Evolutionary conservation across 2,888 invertebrate genomes (phyloP).

Genomic region (Vandiemenella viatica): DNA sequence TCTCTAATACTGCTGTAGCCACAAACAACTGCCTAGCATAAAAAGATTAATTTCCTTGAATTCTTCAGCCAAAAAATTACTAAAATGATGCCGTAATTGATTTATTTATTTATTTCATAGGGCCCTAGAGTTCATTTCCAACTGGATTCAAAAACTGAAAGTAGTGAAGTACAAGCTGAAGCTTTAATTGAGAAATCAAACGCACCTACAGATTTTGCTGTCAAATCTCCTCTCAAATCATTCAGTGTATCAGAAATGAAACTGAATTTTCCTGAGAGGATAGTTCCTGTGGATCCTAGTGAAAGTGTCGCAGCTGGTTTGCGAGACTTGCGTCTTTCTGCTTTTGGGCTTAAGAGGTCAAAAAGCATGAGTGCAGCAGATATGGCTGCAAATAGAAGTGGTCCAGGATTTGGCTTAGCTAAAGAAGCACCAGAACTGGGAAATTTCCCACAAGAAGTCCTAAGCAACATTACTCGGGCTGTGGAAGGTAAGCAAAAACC

Average conservation of each 20-base stretch:
- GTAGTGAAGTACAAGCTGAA: slow-evolving; percentile 13
- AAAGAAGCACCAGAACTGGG: slow-evolving; percentile 58
- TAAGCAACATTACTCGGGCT: slow-evolving; percentile 57
- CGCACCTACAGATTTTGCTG: not conserved
- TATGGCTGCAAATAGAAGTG: slow-evolving; percentile 36
- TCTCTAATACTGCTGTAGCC: no score
- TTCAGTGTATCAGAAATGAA: slow-evolving; percentile 12
- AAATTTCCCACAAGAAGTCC: slow-evolving; percentile 56
- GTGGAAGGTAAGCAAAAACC: slow-evolving; percentile 23
- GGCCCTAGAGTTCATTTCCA: slow-evolving; percentile 46
- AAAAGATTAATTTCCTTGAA: no score
- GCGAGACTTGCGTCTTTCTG: not conserved
- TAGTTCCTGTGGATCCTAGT: not conserved
- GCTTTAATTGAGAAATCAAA: not conserved
- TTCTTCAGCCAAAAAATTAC: no score
- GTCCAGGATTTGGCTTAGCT: slow-evolving; percentile 31
- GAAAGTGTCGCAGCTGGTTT: not conserved
- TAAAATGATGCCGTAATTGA: no score
- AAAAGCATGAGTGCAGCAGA: slow-evolving; percentile 70
- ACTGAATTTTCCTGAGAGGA: not conserved
- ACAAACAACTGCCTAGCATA: no score
- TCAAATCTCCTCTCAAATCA: slow-evolving; percentile 10
- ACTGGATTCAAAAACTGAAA: slow-evolving; percentile 32
- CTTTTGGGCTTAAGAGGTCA: slow-evolving; percentile 53
- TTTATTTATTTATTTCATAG: slow-evolving; percentile 22